phyloP scores from a whole-genome alignment of 2,888 invertebrate genomes.

The Diaperis boleti region DNA sequence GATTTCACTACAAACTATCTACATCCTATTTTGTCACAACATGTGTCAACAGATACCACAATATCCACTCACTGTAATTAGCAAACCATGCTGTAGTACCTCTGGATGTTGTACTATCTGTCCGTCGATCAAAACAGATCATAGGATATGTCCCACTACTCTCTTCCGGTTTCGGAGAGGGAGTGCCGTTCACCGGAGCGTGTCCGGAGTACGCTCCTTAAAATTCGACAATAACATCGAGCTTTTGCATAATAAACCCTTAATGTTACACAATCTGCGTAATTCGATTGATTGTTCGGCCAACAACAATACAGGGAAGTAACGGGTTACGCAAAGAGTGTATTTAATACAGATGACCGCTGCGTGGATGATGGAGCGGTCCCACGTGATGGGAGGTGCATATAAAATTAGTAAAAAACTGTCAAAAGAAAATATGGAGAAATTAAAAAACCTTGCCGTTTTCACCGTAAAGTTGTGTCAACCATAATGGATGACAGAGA shows the following conservation, averaged over 20 bases:
- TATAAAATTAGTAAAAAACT: too few species aligned
- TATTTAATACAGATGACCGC: not conserved
- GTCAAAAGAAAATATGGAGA: too few species aligned
- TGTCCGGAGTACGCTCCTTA: slow-evolving; percentile 39
- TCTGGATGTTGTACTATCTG: slow-evolving; percentile 4
- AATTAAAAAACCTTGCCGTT: too few species aligned
- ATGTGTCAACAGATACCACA: not conserved
- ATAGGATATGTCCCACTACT: slow-evolving; percentile 35
- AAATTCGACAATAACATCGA: slow-evolving; percentile 33
- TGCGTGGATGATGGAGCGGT: not conserved
- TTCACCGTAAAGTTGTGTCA: too few species aligned
- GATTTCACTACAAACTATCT: not conserved
- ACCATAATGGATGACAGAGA: too few species aligned
- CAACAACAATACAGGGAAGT: slow-evolving; percentile 2
- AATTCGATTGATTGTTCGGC: slow-evolving; percentile 9
- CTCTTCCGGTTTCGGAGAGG: slow-evolving; percentile 36
- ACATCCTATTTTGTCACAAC: too few species aligned
- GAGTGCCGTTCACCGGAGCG: slow-evolving; percentile 38
- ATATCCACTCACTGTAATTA: slow-evolving; percentile 21
- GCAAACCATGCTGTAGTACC: not conserved
- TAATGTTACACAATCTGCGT: slow-evolving; percentile 27
- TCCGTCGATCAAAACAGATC: slow-evolving; percentile 40
- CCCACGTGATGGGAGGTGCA: not conserved
- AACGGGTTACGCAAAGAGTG: slow-evolving; percentile 1
- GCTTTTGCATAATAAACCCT: slow-evolving; percentile 21